phyloP scores from a whole-genome alignment of 2,888 invertebrate species.

The Drosophila gaucha region DNA sequence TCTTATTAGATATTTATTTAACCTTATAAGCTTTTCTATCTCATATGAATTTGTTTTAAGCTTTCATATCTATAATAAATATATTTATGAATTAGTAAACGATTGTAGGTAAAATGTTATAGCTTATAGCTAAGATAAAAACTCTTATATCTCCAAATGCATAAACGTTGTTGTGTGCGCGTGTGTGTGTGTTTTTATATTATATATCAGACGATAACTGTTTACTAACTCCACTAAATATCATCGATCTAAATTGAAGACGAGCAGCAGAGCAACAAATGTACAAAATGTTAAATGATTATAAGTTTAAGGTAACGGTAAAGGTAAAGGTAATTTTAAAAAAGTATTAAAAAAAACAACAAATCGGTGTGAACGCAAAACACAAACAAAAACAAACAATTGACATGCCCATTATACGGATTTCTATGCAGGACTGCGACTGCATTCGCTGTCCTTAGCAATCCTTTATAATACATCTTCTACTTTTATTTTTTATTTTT shows the following conservation, averaged over 20 bases:
- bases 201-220: constrained; percentile 54
- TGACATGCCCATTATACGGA: constrained; percentile 15
- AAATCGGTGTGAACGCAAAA: constrained; percentile 28
- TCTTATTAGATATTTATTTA: no score
- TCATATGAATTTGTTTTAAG: neutral
- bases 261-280: constrained; percentile 16
- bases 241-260: constrained; percentile 32
- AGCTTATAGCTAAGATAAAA: no score
- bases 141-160: neutral
- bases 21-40: no score
- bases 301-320: constrained; percentile 24
- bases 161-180: constrained; percentile 5
- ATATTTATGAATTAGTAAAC: no score
- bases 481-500: neutral
- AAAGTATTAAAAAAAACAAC: neutral
- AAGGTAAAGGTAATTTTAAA: constrained; percentile 22
- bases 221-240: constrained; percentile 73
- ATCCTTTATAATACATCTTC: constrained; percentile 1
- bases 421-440: constrained; percentile 4
- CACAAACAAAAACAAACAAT: constrained; percentile 26
- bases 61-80: no score
- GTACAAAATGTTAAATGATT: neutral
- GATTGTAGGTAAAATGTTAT: no score
- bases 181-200: constrained; percentile 18
- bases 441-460: neutral